Evolutionary conservation across 2,797 vertebrate genomes (phyloP).

Genomic region (Knipowitschia caucasica): DNA sequence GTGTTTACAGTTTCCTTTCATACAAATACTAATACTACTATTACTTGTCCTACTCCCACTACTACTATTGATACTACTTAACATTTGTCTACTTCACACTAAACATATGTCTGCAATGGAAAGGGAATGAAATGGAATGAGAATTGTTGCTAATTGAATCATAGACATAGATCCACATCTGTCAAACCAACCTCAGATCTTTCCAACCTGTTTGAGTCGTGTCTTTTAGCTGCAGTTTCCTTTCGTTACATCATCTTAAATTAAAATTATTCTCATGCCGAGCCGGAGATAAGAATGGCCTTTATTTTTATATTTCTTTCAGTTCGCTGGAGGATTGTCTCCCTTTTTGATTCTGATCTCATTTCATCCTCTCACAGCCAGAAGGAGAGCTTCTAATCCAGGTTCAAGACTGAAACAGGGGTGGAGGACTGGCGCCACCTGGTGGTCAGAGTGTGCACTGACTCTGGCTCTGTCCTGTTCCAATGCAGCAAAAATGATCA

Average conservation of each 20-base stretch:
- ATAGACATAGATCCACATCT: constrained; percentile 1
- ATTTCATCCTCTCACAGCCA: background rate
- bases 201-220: constrained; percentile 11
- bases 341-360: constrained; percentile 1
- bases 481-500: too few species aligned
- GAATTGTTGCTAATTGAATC: background rate
- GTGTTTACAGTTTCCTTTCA: too few species aligned
- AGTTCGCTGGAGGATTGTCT: constrained; percentile 4
- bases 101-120: background rate
- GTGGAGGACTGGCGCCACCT: constrained; percentile 35
- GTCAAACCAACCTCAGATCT: constrained; percentile 5
- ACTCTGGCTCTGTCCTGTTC: too few species aligned
- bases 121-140: background rate
- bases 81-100: too few species aligned
- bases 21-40: too few species aligned
- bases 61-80: too few species aligned
- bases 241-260: constrained; percentile 71
- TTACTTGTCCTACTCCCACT: too few species aligned
- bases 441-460: too few species aligned
- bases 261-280: constrained; percentile 44
- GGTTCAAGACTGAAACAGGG: too few species aligned
- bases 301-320: too few species aligned
- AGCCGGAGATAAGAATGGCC: constrained; percentile 17
- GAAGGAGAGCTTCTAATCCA: too few species aligned
- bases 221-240: constrained; percentile 41